A percentile compares a stretch with the other conserved stretches of the same genome.
Conservation (phyloP, 2,797 vertebrate species). For the Acanthopagrus latus region DNA sequence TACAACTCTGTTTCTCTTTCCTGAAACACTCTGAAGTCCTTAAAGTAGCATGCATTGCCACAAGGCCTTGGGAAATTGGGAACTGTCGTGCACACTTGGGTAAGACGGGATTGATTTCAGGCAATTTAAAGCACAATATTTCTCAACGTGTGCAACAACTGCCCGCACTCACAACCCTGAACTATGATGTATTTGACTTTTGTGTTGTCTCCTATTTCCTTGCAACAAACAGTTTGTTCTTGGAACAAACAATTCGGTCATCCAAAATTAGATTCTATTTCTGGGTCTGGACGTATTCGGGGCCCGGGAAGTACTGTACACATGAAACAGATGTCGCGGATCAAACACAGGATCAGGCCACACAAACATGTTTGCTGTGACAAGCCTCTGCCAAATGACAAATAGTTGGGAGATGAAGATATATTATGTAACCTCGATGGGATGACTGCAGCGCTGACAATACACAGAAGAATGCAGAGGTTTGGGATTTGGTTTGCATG, state of each 20-base stretch:
- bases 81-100: neutral
- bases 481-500: slow-evolving; percentile 60
- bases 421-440: slow-evolving; percentile 59
- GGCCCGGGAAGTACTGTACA: slow-evolving; percentile 38
- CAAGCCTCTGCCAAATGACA: slow-evolving; percentile 71
- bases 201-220: slow-evolving; percentile 50
- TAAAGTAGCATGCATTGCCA: neutral
- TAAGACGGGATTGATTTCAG: slow-evolving; percentile 43
- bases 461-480: slow-evolving; percentile 65
- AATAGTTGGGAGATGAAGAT: slow-evolving; percentile 64
- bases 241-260: slow-evolving; percentile 75
- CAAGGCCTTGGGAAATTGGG: neutral
- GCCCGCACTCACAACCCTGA: slow-evolving; percentile 24
- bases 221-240: slow-evolving; percentile 72
- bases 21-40: slow-evolving; percentile 20
- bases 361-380: slow-evolving; percentile 79
- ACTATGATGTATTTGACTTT: slow-evolving; percentile 49
- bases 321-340: slow-evolving; percentile 76
- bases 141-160: slow-evolving; percentile 40
- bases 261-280: slow-evolving; percentile 75
- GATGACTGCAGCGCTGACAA: slow-evolving; percentile 56
- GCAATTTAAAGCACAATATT: slow-evolving; percentile 14
- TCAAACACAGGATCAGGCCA: slow-evolving; percentile 66
- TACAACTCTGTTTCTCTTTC: slow-evolving; percentile 9
- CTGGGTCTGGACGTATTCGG: slow-evolving; percentile 46